phyloP scores from a whole-genome alignment of 2,888 invertebrate species.

The Aphrophora alni region DNA sequence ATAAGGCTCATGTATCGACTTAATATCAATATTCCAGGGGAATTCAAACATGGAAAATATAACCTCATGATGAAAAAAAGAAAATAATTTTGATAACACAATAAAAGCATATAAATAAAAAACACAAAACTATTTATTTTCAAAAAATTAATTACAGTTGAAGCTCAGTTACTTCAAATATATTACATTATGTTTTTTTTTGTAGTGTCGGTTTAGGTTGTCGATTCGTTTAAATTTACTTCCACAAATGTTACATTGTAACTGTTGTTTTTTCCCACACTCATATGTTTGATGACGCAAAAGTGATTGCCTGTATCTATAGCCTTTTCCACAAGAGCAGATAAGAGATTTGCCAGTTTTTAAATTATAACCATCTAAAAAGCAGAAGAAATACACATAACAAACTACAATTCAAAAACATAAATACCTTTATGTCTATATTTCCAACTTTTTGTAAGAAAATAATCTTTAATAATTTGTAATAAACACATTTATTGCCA shows the following conservation, averaged over 20 bases:
- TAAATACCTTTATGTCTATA: too few relatives aligned
- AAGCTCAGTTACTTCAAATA: too few relatives aligned
- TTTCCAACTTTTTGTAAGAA: too few relatives aligned
- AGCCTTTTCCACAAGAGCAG: constrained; percentile 20
- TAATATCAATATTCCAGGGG: too few relatives aligned
- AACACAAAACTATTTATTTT: background rate
- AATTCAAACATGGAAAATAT: too few relatives aligned
- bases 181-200: background rate
- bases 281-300: constrained; percentile 10
- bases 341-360: background rate
- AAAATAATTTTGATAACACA: too few relatives aligned
- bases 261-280: constrained; percentile 15
- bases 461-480: too few relatives aligned
- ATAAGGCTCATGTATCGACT: too few relatives aligned
- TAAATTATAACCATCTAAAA: background rate
- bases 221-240: constrained; percentile 15
- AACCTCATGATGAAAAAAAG: too few relatives aligned
- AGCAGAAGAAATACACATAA: background rate
- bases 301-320: constrained; percentile 3
- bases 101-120: background rate
- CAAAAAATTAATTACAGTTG: background rate
- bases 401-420: background rate
- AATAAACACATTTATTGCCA: too few relatives aligned
- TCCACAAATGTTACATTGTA: constrained; percentile 8
- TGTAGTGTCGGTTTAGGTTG: background rate